Conservation (phyloP, 2,888 invertebrate genomes). For the Nineta flava region DNA sequence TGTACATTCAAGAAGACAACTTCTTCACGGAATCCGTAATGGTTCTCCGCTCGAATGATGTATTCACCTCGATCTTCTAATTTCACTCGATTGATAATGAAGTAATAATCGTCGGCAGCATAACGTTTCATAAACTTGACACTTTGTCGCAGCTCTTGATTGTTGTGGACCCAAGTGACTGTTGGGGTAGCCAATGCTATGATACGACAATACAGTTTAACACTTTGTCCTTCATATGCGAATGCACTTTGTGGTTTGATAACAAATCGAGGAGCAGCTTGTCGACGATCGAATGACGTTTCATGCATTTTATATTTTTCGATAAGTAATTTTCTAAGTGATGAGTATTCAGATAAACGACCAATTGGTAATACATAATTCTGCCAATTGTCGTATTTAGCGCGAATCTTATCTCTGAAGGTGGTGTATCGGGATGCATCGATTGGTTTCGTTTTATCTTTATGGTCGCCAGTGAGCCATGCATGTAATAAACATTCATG, state of each 20-base stretch:
- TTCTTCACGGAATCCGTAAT: slow-evolving; percentile 89
- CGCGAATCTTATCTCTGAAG: slow-evolving; percentile 75
- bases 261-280: slow-evolving; percentile 96
- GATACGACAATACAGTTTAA: slow-evolving; percentile 93
- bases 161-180: slow-evolving; percentile 90
- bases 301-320: slow-evolving; percentile 96
- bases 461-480: slow-evolving; percentile 85
- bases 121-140: slow-evolving; percentile 99
- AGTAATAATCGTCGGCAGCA: slow-evolving; percentile 88
- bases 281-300: slow-evolving; percentile 87
- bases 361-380: slow-evolving; percentile 89
- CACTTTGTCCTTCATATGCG: slow-evolving; percentile 94
- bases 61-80: slow-evolving; percentile 95
- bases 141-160: slow-evolving; percentile 84
- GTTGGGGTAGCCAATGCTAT: slow-evolving; percentile 90
- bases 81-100: slow-evolving; percentile 92
- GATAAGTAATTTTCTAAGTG: slow-evolving; percentile 83
- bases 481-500: slow-evolving; percentile 92
- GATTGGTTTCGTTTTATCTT: slow-evolving; percentile 58
- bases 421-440: slow-evolving; percentile 71
- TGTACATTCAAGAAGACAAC: slow-evolving; percentile 93
- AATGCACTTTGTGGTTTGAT: slow-evolving; percentile 91
- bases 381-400: slow-evolving; percentile 63
- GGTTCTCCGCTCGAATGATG: slow-evolving; percentile 90
- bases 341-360: slow-evolving; percentile 92